Percentiles rank a stretch among this genome's conserved stretches.
These are phyloP conservation scores for Rhagologus leucostigma DNA, from an alignment of 2,113 vertebrate genomes.

Conservation along the genomic window DNA sequence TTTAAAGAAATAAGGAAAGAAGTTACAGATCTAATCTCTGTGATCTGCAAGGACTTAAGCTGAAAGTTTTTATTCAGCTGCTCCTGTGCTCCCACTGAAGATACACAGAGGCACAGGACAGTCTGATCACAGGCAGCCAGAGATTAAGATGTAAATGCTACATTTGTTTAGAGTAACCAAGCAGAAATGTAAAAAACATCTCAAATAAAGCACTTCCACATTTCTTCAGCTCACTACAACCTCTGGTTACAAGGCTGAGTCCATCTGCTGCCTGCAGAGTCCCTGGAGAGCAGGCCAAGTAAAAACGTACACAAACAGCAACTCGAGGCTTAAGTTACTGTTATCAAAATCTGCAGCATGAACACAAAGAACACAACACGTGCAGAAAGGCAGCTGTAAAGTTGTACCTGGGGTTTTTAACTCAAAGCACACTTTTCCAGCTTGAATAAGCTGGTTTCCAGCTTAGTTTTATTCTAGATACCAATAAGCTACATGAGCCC, in stretches of 20 bases:
- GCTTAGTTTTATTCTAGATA: not conserved
- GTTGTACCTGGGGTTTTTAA: not conserved
- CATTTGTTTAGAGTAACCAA: not conserved
- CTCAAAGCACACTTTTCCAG: not conserved
- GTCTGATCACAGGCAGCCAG: not conserved
- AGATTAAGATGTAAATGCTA: not conserved
- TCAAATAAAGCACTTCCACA: not conserved
- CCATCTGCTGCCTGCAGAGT: not conserved
- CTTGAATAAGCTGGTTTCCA: not conserved
- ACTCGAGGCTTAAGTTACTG: fast-evolving
- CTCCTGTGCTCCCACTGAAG: not conserved
- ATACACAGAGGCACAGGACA: not conserved
- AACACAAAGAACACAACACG: not conserved
- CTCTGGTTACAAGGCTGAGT: not conserved
- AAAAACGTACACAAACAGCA: fast-evolving
- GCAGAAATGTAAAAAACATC: not conserved
- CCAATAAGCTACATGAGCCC: not conserved
- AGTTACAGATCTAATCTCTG: not conserved
- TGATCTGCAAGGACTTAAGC: not conserved
- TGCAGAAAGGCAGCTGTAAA: not conserved
- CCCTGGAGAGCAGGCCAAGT: not conserved
- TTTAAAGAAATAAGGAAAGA: not conserved
- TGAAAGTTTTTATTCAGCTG: not conserved
- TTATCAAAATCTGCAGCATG: not conserved
- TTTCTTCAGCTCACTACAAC: not conserved